phyloP scores from a whole-genome alignment of 2,888 invertebrate genomes.

The Azorinus chamasolen region DNA sequence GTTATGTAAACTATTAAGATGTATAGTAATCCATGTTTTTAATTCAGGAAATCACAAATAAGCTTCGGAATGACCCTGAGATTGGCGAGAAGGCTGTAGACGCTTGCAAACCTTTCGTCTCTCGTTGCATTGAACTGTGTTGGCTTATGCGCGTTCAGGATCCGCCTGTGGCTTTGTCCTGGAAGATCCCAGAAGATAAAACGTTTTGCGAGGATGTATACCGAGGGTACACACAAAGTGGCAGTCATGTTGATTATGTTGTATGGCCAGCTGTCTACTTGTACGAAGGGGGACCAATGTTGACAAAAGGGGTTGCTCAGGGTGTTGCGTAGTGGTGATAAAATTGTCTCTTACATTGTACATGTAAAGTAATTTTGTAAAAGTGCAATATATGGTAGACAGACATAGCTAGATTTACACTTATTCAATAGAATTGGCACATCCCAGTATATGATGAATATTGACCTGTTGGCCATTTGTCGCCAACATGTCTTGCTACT shows the following conservation, averaged over 20 bases:
- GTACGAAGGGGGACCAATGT: constrained; percentile 45
- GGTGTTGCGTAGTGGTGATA: constrained; percentile 8
- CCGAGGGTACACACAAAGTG: constrained; percentile 45
- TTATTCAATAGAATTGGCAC: too few relatives aligned
- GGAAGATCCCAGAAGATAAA: constrained; percentile 44
- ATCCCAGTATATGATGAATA: too few relatives aligned
- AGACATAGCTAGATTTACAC: too few relatives aligned
- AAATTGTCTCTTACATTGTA: too few relatives aligned
- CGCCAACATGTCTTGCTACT: too few relatives aligned
- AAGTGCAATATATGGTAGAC: too few relatives aligned
- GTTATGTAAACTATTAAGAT: too few relatives aligned
- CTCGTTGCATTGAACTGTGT: constrained; percentile 47
- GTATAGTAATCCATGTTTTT: too few relatives aligned
- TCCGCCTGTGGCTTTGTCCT: constrained; percentile 44
- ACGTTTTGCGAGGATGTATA: constrained; percentile 48
- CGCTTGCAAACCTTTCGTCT: constrained; percentile 39
- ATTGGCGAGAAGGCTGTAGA: constrained; percentile 46
- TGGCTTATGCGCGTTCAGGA: constrained; percentile 60
- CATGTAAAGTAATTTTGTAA: too few relatives aligned
- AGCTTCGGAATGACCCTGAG: constrained; percentile 38
- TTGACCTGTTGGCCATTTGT: too few relatives aligned
- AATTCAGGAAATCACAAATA: constrained; percentile 50
- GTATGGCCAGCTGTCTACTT: constrained; percentile 60
- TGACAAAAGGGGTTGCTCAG: constrained; percentile 58
- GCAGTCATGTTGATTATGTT: constrained; percentile 49